A percentile compares a stretch with the other conserved stretches of the same genome.
These are phyloP conservation scores for Cryptocephalus moraei DNA, from an alignment of 2,888 invertebrate species.

Conservation along the genomic window DNA sequence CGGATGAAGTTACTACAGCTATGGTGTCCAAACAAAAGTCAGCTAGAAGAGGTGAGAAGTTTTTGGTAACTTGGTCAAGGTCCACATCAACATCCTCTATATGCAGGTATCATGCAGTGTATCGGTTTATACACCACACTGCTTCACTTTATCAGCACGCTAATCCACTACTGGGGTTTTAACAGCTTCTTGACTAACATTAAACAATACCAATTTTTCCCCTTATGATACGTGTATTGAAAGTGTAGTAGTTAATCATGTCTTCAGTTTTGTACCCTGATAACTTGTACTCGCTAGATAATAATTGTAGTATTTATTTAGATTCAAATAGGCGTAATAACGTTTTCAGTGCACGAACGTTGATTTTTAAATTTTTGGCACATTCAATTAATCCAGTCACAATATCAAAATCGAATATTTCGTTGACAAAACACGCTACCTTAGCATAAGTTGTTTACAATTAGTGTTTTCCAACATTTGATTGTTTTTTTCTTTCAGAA, in stretches of 20 bases:
- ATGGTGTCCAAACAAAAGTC: constrained; percentile 49
- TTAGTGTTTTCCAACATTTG: neutral
- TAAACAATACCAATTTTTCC: too few relatives aligned
- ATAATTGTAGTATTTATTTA: too few relatives aligned
- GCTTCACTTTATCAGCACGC: constrained; percentile 3
- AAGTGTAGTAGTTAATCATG: too few relatives aligned
- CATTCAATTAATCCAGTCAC: neutral
- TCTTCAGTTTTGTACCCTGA: too few relatives aligned
- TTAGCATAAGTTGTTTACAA: neutral
- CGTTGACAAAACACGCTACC: neutral
- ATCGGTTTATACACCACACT: constrained; percentile 1
- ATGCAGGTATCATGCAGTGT: constrained; percentile 40
- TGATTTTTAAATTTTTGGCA: neutral
- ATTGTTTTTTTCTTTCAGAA: constrained; percentile 32
- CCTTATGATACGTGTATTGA: too few relatives aligned
- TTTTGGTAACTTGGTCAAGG: constrained; percentile 52
- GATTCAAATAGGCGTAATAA: neutral
- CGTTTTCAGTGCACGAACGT: neutral
- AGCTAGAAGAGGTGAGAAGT: constrained; percentile 49
- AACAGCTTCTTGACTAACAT: too few relatives aligned
- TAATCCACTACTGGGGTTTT: constrained; percentile 1
- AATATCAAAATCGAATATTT: neutral
- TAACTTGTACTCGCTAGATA: too few relatives aligned
- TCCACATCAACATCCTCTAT: constrained; percentile 51
- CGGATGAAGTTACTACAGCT: constrained; percentile 66